Evolutionary conservation across 2,797 vertebrate species (phyloP), one percentile per base, ranked within the genome.

Genomic region (Karalla daura): DNA sequence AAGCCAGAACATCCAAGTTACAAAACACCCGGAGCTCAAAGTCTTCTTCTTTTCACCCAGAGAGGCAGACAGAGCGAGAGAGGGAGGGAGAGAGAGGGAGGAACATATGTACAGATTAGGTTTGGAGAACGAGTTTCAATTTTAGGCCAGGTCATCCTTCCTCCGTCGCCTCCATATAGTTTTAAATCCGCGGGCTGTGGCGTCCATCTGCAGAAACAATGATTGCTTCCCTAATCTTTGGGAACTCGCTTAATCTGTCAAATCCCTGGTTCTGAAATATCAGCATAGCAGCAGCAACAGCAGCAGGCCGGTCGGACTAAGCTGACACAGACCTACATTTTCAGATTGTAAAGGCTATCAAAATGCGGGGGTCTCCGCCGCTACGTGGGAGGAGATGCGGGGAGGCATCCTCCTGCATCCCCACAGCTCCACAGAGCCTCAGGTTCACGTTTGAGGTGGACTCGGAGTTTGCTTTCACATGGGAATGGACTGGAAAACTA

Each of bases 161-260:
- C 49, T 47, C 44, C 33, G 2, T 39, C 30, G 37, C 54, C 33
- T 74, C 39, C 63, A 46, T 85, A 58, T 74, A 69, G 69, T 74
- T 81, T 83, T 84, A 84, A 89, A 81, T 85, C 84, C 87, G 87
- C 33, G 6, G 64, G 70, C 30, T 23, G 11, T 23, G 6, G 36
- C 68, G 53, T 89, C 85, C 81, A 88, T 86, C 86, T 91, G 83
- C 70, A 90, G 76, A 84, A 86, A 90, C 90, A 92, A 91, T 87
- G 87, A 92, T 88, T 91, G 85, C 86, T 89, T 88, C 80, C 63
- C 75, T 92, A 90, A 92, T 91, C 89, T 93, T 91, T 87, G 68
- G 66, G 76, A 85, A 88, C 87, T 88, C 73, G 7, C 60, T 86
- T 92, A 91, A 93, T 92, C 88, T 82, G 83, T 85, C 79, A 91